Percentiles rank a stretch among this genome's conserved stretches.
These are phyloP conservation scores for Rhyacichthys aspro DNA, from an alignment of 2,797 vertebrate species.

Conservation along the genomic window DNA sequence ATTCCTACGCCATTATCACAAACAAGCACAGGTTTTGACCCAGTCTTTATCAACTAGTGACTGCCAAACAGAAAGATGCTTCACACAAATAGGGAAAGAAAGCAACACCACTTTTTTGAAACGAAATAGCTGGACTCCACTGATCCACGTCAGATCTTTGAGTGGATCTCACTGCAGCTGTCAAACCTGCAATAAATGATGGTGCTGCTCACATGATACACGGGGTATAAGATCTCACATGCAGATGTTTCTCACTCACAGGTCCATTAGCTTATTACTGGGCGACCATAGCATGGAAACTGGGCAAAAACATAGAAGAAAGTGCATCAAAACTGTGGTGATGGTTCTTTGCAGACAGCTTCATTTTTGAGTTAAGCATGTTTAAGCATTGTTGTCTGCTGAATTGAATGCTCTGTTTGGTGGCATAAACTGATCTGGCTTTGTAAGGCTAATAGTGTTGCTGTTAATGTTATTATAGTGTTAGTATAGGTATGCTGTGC, in stretches of 20 bases:
- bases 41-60: conserved; percentile 29
- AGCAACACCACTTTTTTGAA: conserved; percentile 1
- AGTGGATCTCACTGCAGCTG: not conserved
- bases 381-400: too few relatives aligned
- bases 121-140: conserved; percentile 8
- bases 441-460: too few relatives aligned
- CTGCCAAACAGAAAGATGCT: conserved; percentile 34
- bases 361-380: too few relatives aligned
- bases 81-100: conserved; percentile 23
- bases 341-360: too few relatives aligned
- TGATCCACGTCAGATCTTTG: not conserved
- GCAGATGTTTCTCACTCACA: conserved; percentile 29
- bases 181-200: conserved; percentile 17
- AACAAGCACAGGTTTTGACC: conserved; percentile 28
- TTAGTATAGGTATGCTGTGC: too few relatives aligned
- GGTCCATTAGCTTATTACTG: conserved; percentile 35
- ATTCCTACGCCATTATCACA: conserved; percentile 7
- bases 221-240: conserved; percentile 20
- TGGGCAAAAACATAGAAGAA: conserved; percentile 8
- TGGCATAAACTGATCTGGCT: too few relatives aligned
- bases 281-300: not conserved
- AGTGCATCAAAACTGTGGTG: conserved; percentile 9
- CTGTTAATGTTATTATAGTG: too few relatives aligned
- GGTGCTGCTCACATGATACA: conserved; percentile 34
- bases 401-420: too few relatives aligned